Evolutionary conservation across 2,113 vertebrate genomes (phyloP), one percentile per base, ranked within the genome.

Genomic region (Lanius collurio): DNA sequence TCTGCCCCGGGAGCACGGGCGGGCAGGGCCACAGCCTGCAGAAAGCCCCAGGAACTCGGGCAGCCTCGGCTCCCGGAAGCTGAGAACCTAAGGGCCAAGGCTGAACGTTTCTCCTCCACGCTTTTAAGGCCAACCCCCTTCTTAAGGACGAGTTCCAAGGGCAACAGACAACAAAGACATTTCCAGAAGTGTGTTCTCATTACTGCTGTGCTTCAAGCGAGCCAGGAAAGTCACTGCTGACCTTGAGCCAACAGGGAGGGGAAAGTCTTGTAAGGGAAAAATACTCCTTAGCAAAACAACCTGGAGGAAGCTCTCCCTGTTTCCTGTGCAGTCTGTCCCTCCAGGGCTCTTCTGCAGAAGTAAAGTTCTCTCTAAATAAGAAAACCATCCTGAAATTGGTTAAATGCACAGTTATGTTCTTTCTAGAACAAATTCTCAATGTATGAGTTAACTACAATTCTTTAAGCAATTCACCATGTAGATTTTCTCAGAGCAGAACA

Each of bases 221-320:
- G 92, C 92, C 96, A 95, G 82, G 85, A 91, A 94, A 95, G 93
- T 86, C 83, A 68, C 64, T 77, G 75, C 79, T 90, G 93, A 93
- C 90, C 64, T 90, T 70, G 64, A 90, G 92, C 90, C 95, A 95
- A 70, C 0, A 27, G 59, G 75, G 82, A 90, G 79, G 42, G 92
- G 65, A 82, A 85, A 88, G 71, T 75, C 83, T 70, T 93, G 57
- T 37, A 94, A 91, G 78, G 78, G 70, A 93, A 96, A 95, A 95
- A 83, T 13, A 44, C 41, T 55, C 49, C 87, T 84, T 79, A 90
- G 70, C 59, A 86, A 88, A 96, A 95, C 64, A 94, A 80, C 39
- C 30, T 3, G 5, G 84, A 89, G 84, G 55, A 91, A 95, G 47
- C 27, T 50, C 60, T 82, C 87, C 68, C 27, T 0, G 1, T 70